Evolutionary conservation across 2,797 vertebrate genomes (phyloP).

Genomic region (Phalanger gymnotis): DNA sequence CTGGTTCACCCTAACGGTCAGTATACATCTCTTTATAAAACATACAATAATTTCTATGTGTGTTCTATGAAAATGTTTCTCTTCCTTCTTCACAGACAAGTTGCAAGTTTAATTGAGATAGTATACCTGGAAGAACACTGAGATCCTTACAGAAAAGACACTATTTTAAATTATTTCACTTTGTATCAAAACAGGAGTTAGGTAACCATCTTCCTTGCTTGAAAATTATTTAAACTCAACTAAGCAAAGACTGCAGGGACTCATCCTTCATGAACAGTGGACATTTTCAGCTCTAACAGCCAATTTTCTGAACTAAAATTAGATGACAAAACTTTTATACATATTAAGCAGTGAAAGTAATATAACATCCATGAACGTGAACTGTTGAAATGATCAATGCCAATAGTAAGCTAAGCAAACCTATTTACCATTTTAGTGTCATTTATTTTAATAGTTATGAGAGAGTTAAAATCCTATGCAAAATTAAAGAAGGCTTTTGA

Average conservation of each 20-base stretch:
- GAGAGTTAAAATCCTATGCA: constrained; percentile 10
- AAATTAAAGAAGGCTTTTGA: not conserved
- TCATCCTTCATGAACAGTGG: not conserved
- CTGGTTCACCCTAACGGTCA: not conserved
- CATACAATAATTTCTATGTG: constrained; percentile 4
- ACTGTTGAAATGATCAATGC: constrained; percentile 16
- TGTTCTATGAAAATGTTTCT: not conserved
- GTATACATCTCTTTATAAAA: not conserved
- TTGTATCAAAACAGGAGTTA: constrained; percentile 19
- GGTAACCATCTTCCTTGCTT: constrained; percentile 12
- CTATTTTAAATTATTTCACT: not conserved
- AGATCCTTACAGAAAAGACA: not conserved
- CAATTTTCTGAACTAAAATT: constrained; percentile 45
- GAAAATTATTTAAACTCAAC: constrained; percentile 53
- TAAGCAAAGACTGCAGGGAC: constrained; percentile 22
- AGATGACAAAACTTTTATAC: constrained; percentile 23
- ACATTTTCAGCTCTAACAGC: constrained; percentile 27
- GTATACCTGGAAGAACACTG: not conserved
- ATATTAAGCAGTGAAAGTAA: constrained; percentile 48
- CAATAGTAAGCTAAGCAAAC: constrained; percentile 28
- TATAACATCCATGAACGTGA: not conserved
- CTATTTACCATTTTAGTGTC: constrained; percentile 21
- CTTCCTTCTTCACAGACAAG: not conserved
- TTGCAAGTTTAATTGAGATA: not conserved
- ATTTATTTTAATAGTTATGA: constrained; percentile 39